These are phyloP conservation scores for Platycercus adscitus DNA, from an alignment of 2,113 vertebrate genomes.

Conservation along the genomic window DNA sequence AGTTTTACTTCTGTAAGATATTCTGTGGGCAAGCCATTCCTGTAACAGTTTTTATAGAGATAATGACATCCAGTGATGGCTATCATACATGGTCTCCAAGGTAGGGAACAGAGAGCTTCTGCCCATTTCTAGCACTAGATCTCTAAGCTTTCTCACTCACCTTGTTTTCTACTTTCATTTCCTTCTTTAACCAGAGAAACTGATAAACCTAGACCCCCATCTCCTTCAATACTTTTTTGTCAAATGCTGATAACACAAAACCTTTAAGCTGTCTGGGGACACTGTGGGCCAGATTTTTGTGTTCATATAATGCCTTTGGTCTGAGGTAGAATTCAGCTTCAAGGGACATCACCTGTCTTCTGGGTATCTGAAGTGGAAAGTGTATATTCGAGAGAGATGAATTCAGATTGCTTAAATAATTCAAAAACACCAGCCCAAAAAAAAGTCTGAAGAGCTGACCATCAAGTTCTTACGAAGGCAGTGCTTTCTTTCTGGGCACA, in stretches of 20 bases:
- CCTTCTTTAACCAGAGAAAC: background rate
- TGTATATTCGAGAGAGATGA: background rate
- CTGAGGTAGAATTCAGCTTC: background rate
- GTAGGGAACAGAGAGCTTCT: background rate
- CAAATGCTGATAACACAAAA: background rate
- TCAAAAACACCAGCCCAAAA: background rate
- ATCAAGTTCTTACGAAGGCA: background rate
- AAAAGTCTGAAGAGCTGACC: background rate
- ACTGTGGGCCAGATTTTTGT: background rate
- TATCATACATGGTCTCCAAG: accelerated
- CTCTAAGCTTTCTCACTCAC: background rate
- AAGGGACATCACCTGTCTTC: background rate
- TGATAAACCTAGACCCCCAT: background rate
- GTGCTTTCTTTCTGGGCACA: background rate
- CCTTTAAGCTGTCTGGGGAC: background rate
- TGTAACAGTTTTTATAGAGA: background rate
- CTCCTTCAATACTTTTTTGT: background rate
- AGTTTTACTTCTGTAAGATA: background rate
- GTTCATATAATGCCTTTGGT: background rate
- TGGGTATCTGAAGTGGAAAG: background rate
- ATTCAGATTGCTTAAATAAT: background rate
- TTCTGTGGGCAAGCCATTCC: background rate
- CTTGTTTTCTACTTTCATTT: background rate
- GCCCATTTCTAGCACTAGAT: background rate
- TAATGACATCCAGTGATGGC: background rate